A percentile compares a stretch with the other conserved stretches of the same genome.
Conservation (phyloP, 1,140 invertebrate genomes). For the Saccostrea cuccullata region DNA sequence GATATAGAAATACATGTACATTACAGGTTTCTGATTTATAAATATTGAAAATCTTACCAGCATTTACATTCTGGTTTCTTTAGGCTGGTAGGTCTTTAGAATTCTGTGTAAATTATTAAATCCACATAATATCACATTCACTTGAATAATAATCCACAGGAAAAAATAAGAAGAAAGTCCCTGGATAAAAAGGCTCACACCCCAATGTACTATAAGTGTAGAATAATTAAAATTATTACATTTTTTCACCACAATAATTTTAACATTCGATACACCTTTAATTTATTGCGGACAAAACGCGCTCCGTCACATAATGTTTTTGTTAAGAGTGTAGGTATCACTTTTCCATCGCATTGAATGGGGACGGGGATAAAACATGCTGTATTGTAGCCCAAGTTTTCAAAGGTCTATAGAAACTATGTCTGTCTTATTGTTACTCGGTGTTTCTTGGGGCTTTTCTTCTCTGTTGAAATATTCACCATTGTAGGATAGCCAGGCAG, state of each 20-base stretch:
- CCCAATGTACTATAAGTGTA: not conserved
- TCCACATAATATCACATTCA: constrained; percentile 2
- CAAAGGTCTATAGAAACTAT: constrained; percentile 28
- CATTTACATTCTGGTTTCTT: not conserved
- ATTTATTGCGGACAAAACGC: constrained; percentile 41
- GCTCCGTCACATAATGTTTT: constrained; percentile 30
- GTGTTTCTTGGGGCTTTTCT: constrained; percentile 31
- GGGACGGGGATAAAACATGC: constrained; percentile 34
- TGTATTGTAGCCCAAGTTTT: constrained; percentile 38
- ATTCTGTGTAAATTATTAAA: not conserved
- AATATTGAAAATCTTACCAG: not conserved
- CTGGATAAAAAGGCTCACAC: not conserved
- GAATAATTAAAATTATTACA: constrained; percentile 50
- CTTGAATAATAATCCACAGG: not conserved
- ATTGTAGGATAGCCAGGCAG: not conserved
- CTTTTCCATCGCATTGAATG: constrained; percentile 39
- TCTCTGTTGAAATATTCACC: constrained; percentile 12
- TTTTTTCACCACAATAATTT: constrained; percentile 31
- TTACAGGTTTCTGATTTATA: too few relatives aligned
- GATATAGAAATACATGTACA: too few relatives aligned
- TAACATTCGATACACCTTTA: constrained; percentile 39
- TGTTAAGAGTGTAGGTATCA: constrained; percentile 32
- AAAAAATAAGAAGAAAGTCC: not conserved
- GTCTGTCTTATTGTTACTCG: constrained; percentile 27
- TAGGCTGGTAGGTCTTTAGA: not conserved